Evolutionary conservation across 2,888 invertebrate genomes (phyloP), one percentile per base, ranked within the genome.

Genomic region (Eutolmus rufibarbis): DNA sequence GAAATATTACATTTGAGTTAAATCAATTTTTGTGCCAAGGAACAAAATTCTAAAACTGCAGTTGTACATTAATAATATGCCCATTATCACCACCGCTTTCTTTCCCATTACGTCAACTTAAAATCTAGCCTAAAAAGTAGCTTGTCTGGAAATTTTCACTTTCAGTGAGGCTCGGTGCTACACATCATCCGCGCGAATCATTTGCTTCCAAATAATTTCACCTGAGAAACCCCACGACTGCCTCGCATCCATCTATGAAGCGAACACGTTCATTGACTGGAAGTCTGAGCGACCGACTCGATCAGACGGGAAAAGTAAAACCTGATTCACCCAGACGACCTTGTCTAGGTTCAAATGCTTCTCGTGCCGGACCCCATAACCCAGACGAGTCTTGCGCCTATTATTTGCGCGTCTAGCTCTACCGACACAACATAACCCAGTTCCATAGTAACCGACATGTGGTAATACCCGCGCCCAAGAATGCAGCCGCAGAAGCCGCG

Each of bases 341-440:
- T 88, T 88, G 88, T 88, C 88, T 88, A 88, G 88, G 88, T 87
- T 87, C 87, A 87, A 87, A 87, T 81, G 66, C 77, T 37, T 78
- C 86, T 37, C 66, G 31, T 74, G 19, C n/a, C 85, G 74, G 57
- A 85, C 74, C 85, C 34, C 34, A 37, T 43, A 46, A 57, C 57
- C 74, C 85, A 85, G 85, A 85, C 85, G 74, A 85, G 43, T 31
- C 66, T 23, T 82, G 85, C 74, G 43, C 74, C 85, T 85, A 85
- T 74, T 66, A 66, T 43, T 74, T 40, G 37, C 74, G 19, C 31
- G 43, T 85, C 74, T 85, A 85, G 74, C 56, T 78, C 9, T 16
- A 46, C 76, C 77, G 86, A 77, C 86, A 86, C 51, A 86, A 86
- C 77, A 86, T 86, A 86, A 86, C 86, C 86, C 77, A 86, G 56